phyloP scores from a whole-genome alignment of 1,140 invertebrate species.

The Berghia stephanieae region DNA sequence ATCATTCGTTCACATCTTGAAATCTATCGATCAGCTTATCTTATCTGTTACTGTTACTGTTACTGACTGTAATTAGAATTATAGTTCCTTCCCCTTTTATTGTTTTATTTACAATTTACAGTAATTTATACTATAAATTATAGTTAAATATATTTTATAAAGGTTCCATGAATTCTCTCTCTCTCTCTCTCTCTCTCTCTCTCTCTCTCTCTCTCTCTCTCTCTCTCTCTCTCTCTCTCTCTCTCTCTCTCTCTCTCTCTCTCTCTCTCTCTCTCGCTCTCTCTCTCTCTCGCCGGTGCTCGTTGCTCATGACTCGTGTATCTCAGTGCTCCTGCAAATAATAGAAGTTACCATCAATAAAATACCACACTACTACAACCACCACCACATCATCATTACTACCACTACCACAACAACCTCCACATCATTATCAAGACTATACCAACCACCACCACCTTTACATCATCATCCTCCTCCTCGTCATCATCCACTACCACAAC shows the following conservation, averaged over 20 bases:
- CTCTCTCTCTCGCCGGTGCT: conserved; percentile 76
- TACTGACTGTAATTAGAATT: not conserved
- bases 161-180: not conserved
- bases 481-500: too few species aligned
- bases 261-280: conserved; percentile 75
- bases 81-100: conserved; percentile 27
- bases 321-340: not conserved
- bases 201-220: not conserved
- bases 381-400: conserved; percentile 76
- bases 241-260: conserved; percentile 44
- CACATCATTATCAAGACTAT: not conserved
- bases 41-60: not conserved
- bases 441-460: too few species aligned
- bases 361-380: conserved; percentile 88
- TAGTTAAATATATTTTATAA: not conserved
- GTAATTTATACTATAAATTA: not conserved
- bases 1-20: too few species aligned
- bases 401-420: not conserved
- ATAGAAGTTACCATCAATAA: conserved; percentile 82
- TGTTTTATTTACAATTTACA: not conserved
- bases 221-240: not conserved
- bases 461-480: too few species aligned
- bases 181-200: not conserved
- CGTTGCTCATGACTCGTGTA: not conserved
- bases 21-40: too few species aligned